Base-by-base conservation (phyloP, 2,113 vertebrate species). In the Lucifuga dentata region DNA sequence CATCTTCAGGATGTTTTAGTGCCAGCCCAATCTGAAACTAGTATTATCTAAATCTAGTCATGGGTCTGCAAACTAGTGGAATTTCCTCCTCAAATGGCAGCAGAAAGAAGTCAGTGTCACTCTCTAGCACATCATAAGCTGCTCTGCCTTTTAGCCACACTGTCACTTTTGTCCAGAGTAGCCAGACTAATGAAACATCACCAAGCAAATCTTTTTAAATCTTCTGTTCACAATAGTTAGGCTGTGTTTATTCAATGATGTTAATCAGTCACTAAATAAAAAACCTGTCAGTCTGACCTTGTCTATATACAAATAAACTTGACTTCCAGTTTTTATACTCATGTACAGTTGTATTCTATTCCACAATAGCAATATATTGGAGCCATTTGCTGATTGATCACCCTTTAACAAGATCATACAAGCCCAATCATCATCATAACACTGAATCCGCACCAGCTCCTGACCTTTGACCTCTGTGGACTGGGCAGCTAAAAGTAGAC, bases 181-280 rank as follows among this genome's bases (percentile, higher is more conserved):
- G 51, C 41, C 50, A 46, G 36, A 17, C 24, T 19, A 29, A 29
- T 5, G 26, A 29, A 29, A 29, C 26, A 10, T 57, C 15, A 23
- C 32, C 29, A 44, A 16, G 48, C 43, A 61, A 45, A 63, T 8
- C 38, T 17, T 20, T 33, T 68, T 50, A 65, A 24, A 68, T 20
- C 39, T 68, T 75, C 41, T 66, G 64, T 52, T 64, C 59, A 67
- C 19, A 36, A 71, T 52, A 20, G 36, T 21, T 38, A 50, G 32
- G 51, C 52, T 76, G 53, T 67, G 50, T 63, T 44, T 67, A 63
- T 78, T 57, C 38, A 78, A 68, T 59, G 67, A 38, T 75, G 51
- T 84, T 61, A 75, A 69, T 38, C 50, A 50, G 20, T 74, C 72
- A 51, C 68, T 32, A 48, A 90, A 90, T 88, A 88, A 89, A 90